phyloP scores from a whole-genome alignment of 2,113 vertebrate species.

The Oxyura jamaicensis region DNA sequence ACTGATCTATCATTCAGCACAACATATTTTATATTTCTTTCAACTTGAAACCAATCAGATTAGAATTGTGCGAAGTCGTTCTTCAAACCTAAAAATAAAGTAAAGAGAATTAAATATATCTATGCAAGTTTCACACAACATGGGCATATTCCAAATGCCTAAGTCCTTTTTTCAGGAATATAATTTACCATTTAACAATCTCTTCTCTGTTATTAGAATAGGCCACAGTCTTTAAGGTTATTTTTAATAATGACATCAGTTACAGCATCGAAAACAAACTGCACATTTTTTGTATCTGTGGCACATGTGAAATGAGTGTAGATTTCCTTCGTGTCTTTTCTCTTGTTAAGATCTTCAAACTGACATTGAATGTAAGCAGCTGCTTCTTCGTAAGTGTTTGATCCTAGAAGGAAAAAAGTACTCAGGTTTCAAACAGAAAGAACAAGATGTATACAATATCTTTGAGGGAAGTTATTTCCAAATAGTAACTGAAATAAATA shows the following conservation, averaged over 20 bases:
- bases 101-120: constrained; percentile 66
- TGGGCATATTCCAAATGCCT: constrained; percentile 54
- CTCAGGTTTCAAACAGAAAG: background rate
- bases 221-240: constrained; percentile 98
- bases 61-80: constrained; percentile 69
- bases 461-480: background rate
- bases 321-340: constrained; percentile 98
- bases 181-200: constrained; percentile 61
- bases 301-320: constrained; percentile 99
- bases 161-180: constrained; percentile 44
- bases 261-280: constrained; percentile 98
- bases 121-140: constrained; percentile 67
- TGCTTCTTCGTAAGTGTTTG: constrained; percentile 97
- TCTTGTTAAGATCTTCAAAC: constrained; percentile 97
- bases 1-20: constrained; percentile 81
- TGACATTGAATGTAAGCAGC: constrained; percentile 98
- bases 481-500: background rate
- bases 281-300: constrained; percentile 99
- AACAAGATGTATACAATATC: background rate
- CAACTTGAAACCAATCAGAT: constrained; percentile 73
- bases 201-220: constrained; percentile 83
- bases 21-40: constrained; percentile 65
- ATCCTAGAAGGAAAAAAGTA: constrained; percentile 78
- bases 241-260: constrained; percentile 99
- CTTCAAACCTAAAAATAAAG: constrained; percentile 72